Conservation (phyloP, 2,113 vertebrate species). For the Chloropsis cyanopogon region DNA sequence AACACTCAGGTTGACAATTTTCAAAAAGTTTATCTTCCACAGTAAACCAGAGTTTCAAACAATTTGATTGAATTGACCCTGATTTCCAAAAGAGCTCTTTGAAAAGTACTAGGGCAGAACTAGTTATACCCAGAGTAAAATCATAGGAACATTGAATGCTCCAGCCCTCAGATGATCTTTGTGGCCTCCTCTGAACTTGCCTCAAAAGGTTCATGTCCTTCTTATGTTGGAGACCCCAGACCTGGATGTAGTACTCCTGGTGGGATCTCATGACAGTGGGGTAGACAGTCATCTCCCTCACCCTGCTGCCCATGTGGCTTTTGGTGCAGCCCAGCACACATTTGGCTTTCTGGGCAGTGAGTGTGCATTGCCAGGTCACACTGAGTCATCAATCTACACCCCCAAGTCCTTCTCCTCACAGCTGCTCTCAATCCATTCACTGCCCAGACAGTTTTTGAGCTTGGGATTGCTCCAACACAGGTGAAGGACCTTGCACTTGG, state of each 20-base stretch:
- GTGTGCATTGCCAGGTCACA: background rate
- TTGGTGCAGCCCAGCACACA: background rate
- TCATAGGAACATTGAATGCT: background rate
- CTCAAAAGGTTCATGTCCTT: background rate
- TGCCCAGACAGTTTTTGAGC: background rate
- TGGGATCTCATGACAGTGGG: background rate
- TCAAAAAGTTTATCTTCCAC: background rate
- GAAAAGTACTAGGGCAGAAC: background rate
- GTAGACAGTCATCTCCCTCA: background rate
- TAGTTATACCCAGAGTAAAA: background rate
- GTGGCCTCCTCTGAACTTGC: background rate
- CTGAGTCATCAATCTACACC: background rate
- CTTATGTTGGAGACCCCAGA: background rate
- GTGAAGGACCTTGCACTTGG: background rate
- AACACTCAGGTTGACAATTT: background rate
- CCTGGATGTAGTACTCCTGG: background rate
- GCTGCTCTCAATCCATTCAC: background rate
- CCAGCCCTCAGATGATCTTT: background rate
- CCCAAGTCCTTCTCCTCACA: background rate
- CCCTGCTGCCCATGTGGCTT: accelerated
- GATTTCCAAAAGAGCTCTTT: background rate
- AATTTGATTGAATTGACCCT: no score
- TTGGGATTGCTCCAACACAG: background rate
- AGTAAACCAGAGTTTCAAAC: background rate
- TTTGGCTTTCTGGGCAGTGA: background rate